Conservation (phyloP, 1,140 invertebrate species). For the Batillaria attramentaria region DNA sequence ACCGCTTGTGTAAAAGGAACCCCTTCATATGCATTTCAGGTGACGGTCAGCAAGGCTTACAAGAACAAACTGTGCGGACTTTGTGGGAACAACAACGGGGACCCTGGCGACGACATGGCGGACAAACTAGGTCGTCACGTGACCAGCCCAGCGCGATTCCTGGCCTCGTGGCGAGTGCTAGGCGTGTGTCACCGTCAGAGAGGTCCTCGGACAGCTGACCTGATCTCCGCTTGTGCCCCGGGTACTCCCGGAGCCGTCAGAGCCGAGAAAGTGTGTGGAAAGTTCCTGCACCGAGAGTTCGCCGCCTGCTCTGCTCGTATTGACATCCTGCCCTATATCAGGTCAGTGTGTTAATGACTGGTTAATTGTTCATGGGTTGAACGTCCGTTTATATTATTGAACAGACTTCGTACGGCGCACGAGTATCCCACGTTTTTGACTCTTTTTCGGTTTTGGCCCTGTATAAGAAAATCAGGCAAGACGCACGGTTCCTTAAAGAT, state of each 20-base stretch:
- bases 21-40: too few relatives aligned
- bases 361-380: neutral
- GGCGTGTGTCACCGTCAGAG: neutral
- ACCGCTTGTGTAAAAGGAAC: too few relatives aligned
- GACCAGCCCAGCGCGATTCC: neutral
- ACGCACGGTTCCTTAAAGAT: neutral
- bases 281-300: neutral
- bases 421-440: neutral
- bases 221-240: neutral
- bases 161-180: neutral
- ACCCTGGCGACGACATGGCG: neutral
- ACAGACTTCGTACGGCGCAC: neutral
- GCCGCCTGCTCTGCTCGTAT: neutral
- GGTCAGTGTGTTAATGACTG: neutral
- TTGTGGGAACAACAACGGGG: conserved; percentile 16
- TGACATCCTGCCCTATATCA: conserved; percentile 10
- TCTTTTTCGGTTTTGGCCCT: neutral
- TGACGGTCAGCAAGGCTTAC: conserved; percentile 6
- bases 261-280: neutral
- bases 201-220: neutral
- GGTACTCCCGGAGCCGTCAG: neutral
- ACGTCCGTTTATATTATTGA: neutral
- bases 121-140: neutral
- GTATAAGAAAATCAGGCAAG: neutral
- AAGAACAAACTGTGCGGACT: conserved; percentile 5